Conservation (phyloP, 1,140 invertebrate species). For the Anoplolepis gracilipes region DNA sequence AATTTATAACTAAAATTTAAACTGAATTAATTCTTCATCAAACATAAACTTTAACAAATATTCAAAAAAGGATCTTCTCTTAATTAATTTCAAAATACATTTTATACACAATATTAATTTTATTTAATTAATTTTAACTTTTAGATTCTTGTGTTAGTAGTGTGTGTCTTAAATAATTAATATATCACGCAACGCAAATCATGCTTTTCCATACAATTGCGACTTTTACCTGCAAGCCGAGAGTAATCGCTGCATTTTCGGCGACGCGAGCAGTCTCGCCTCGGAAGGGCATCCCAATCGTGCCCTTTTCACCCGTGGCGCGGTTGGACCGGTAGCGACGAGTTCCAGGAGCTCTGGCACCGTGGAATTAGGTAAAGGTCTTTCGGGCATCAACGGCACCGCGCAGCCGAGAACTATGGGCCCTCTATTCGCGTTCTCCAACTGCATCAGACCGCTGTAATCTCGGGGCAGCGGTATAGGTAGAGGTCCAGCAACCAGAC, state of each 20-base stretch:
- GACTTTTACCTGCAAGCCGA: conserved; percentile 83
- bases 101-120: neutral
- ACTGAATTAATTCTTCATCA: neutral
- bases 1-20: neutral
- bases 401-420: conserved; percentile 83
- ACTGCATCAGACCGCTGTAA: conserved; percentile 83
- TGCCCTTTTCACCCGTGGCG: conserved; percentile 82
- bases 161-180: neutral
- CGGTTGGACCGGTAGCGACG: conserved; percentile 82
- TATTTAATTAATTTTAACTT: neutral
- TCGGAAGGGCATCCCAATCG: conserved; percentile 83
- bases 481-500: conserved; percentile 82
- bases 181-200: neutral
- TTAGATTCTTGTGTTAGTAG: neutral
- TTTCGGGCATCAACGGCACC: conserved; percentile 81
- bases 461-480: conserved; percentile 82
- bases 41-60: neutral
- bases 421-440: conserved; percentile 81
- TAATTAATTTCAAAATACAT: neutral
- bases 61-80: neutral
- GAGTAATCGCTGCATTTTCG: conserved; percentile 84
- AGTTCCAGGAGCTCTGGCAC: conserved; percentile 82
- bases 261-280: conserved; percentile 81
- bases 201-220: neutral
- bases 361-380: conserved; percentile 79